Evolutionary conservation across 2,797 vertebrate species (phyloP).

Genomic region (Chrysolophus pictus): DNA sequence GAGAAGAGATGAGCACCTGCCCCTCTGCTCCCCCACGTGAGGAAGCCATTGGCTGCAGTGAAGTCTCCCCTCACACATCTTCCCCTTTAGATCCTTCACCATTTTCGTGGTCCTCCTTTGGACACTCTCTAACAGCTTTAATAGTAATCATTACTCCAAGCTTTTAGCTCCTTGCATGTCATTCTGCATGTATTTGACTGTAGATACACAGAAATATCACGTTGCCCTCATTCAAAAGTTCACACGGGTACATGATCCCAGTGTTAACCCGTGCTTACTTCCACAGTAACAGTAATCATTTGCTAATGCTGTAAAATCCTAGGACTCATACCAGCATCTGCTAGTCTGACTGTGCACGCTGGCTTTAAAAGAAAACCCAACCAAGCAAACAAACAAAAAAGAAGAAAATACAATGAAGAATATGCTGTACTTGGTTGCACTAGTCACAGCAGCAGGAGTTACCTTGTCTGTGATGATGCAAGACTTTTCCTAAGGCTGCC

Average conservation of each 20-base stretch:
- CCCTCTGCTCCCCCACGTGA: too few relatives aligned
- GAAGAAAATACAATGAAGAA: too few relatives aligned
- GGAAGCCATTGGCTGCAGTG: too few relatives aligned
- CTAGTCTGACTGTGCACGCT: neutral
- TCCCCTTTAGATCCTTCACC: too few relatives aligned
- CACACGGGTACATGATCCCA: neutral
- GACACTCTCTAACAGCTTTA: too few relatives aligned
- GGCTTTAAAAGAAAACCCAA: neutral
- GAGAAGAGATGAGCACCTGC: too few relatives aligned
- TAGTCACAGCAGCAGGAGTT: neutral
- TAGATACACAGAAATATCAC: neutral
- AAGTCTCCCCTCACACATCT: too few relatives aligned
- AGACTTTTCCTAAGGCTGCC: neutral
- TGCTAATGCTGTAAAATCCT: conserved; percentile 23
- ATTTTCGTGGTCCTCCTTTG: too few relatives aligned
- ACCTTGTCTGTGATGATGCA: neutral
- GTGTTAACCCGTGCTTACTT: neutral
- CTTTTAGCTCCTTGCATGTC: neutral
- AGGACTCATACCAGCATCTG: neutral
- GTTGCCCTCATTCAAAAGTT: neutral
- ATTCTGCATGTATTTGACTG: neutral
- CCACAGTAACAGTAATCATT: neutral
- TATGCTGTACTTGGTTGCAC: neutral
- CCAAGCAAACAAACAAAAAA: too few relatives aligned
- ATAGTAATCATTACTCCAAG: neutral